A percentile compares a stretch with the other conserved stretches of the same genome.
phyloP scores from a whole-genome alignment of 1,140 invertebrate genomes.

The Coelopa frigida region DNA sequence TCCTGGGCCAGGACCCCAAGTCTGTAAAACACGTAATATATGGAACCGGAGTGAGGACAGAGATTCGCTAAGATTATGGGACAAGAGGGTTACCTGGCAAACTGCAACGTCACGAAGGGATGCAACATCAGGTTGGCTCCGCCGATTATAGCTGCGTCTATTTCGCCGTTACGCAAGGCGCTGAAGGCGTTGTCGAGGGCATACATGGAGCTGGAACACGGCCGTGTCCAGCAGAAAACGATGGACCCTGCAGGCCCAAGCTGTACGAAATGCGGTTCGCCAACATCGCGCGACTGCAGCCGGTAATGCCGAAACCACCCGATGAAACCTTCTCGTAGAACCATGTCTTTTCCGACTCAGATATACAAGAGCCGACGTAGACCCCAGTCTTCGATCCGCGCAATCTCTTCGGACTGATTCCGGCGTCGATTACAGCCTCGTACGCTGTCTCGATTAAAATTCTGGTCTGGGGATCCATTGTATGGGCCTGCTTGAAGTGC shows the following conservation, averaged over 20 bases:
- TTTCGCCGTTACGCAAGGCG: slow-evolving; percentile 66
- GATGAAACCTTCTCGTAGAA: slow-evolving; percentile 59
- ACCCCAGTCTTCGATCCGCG: slow-evolving; percentile 69
- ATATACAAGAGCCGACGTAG: slow-evolving; percentile 67
- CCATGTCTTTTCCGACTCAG: slow-evolving; percentile 64
- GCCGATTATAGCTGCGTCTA: slow-evolving; percentile 82
- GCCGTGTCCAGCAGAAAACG: slow-evolving; percentile 80
- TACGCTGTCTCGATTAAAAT: slow-evolving; percentile 47
- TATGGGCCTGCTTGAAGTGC: slow-evolving; percentile 46
- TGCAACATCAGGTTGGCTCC: slow-evolving; percentile 78
- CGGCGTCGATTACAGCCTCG: slow-evolving; percentile 45
- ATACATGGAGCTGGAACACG: slow-evolving; percentile 80
- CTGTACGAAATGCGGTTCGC: slow-evolving; percentile 81
- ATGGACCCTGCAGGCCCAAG: slow-evolving; percentile 65
- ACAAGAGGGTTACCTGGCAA: slow-evolving; percentile 62
- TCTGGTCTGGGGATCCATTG: slow-evolving; percentile 51
- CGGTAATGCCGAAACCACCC: slow-evolving; percentile 60
- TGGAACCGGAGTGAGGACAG: not conserved
- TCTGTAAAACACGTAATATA: slow-evolving; percentile 46
- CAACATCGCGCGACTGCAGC: slow-evolving; percentile 84
- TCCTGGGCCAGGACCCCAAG: slow-evolving; percentile 79
- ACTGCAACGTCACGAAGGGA: slow-evolving; percentile 78
- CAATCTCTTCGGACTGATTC: slow-evolving; percentile 46
- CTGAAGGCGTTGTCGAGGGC: slow-evolving; percentile 77
- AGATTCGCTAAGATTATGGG: too few relatives aligned